phyloP scores from a whole-genome alignment of 1,140 invertebrate genomes.

The Ladona fulva region DNA sequence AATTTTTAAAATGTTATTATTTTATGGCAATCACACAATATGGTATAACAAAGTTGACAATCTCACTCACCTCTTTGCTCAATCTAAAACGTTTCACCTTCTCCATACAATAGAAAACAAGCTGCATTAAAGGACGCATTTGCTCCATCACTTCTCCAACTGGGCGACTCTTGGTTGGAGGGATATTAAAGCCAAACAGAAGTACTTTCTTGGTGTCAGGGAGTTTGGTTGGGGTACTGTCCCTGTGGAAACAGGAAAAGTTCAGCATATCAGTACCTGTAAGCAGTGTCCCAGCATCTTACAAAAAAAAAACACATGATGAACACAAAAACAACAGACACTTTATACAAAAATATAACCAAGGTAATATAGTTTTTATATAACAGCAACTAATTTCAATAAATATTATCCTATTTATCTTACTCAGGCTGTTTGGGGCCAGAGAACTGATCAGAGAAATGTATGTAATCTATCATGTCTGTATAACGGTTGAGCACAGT shows the following conservation, averaged over 20 bases:
- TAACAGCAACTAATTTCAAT: too few species aligned
- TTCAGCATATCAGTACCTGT: not conserved
- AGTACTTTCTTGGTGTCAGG: constrained; percentile 71
- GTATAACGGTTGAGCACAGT: constrained; percentile 78
- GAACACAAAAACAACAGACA: not conserved
- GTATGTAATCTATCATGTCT: constrained; percentile 86
- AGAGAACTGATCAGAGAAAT: constrained; percentile 93
- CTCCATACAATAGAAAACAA: constrained; percentile 87
- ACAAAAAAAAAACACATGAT: too few species aligned
- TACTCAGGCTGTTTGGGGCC: constrained; percentile 82
- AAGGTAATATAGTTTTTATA: too few species aligned
- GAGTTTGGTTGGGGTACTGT: constrained; percentile 44
- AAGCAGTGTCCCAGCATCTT: too few species aligned
- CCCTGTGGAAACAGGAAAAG: constrained; percentile 41
- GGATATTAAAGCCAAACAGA: constrained; percentile 75
- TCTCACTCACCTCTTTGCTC: constrained; percentile 71
- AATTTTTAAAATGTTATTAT: too few species aligned
- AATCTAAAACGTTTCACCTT: constrained; percentile 82
- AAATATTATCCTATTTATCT: not conserved
- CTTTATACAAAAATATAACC: too few species aligned
- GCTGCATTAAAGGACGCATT: constrained; percentile 68
- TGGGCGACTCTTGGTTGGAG: constrained; percentile 47
- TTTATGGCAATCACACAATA: too few species aligned
- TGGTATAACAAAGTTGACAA: constrained; percentile 1
- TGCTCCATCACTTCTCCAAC: constrained; percentile 54